phyloP scores from a whole-genome alignment of 92 coral and sea anemone genomes.

The Porites rus region DNA sequence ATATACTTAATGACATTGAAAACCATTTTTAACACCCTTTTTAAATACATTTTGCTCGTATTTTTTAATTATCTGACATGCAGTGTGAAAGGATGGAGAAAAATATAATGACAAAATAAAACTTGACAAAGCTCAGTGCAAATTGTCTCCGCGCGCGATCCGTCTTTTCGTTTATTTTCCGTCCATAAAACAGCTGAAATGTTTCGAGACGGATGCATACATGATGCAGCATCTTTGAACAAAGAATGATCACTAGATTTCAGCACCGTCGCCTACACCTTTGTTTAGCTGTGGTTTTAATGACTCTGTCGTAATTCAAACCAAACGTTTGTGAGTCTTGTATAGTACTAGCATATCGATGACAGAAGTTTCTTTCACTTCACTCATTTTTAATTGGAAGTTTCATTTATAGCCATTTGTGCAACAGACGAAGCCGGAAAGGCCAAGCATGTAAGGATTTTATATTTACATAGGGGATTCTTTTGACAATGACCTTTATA shows the following conservation, averaged over 20 bases:
- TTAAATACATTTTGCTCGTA: no score
- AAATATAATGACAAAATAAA: no score
- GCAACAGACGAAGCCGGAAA: neutral
- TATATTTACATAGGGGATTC: no score
- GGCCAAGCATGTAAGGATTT: neutral
- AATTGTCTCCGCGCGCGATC: no score
- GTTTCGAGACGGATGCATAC: no score
- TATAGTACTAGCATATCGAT: neutral
- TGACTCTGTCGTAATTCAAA: conserved; percentile 6
- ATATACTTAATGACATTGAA: neutral
- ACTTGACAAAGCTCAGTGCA: no score
- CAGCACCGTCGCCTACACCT: neutral
- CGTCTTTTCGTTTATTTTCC: no score
- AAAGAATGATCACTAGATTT: no score
- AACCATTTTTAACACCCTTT: neutral
- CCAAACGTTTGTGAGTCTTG: neutral
- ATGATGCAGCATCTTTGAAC: no score
- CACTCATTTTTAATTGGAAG: neutral
- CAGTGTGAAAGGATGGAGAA: neutral
- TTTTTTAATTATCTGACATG: neutral
- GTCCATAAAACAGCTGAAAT: no score
- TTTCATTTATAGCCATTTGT: neutral
- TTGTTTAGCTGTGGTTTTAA: neutral
- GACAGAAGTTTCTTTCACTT: conserved; percentile 1
- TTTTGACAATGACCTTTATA: no score